Conservation (phyloP, 2,113 vertebrate genomes). For the Sinosuthora webbiana region DNA sequence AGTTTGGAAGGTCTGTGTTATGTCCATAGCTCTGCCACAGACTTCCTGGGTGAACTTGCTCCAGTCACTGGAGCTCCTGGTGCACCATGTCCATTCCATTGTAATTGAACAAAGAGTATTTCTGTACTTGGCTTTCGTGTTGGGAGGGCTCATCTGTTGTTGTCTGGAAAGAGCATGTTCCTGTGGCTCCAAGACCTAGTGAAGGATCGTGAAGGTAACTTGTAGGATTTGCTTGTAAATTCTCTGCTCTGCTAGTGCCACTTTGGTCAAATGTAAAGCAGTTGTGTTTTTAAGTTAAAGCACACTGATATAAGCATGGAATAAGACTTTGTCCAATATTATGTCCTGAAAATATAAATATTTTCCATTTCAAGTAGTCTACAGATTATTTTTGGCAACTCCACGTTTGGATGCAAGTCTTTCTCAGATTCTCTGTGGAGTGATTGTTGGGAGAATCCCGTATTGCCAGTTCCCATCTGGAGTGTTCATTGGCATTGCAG, state of each 20-base stretch:
- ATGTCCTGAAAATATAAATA: not conserved
- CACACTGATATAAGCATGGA: not conserved
- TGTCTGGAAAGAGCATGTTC: not conserved
- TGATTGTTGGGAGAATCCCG: not conserved
- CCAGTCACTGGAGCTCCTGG: not conserved
- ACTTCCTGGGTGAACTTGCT: not conserved
- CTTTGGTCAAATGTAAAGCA: not conserved
- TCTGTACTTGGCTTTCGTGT: accelerated
- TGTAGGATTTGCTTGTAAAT: not conserved
- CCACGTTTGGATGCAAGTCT: not conserved
- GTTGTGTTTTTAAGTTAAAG: not conserved
- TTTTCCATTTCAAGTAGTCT: not conserved
- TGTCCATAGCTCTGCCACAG: not conserved
- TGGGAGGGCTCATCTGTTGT: not conserved
- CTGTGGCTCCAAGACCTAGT: not conserved
- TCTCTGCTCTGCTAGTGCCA: not conserved
- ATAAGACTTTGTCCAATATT: not conserved
- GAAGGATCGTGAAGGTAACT: not conserved
- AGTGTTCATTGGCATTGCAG: not conserved
- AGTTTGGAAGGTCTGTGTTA: not conserved
- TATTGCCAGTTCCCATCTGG: not conserved
- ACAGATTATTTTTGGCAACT: not conserved
- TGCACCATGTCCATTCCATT: not conserved
- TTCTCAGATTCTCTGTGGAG: not conserved
- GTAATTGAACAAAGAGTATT: not conserved